Percentiles rank a stretch among this genome's conserved stretches.
Conservation (phyloP, 2,797 vertebrate species). For the Megalops cyprinoides region DNA sequence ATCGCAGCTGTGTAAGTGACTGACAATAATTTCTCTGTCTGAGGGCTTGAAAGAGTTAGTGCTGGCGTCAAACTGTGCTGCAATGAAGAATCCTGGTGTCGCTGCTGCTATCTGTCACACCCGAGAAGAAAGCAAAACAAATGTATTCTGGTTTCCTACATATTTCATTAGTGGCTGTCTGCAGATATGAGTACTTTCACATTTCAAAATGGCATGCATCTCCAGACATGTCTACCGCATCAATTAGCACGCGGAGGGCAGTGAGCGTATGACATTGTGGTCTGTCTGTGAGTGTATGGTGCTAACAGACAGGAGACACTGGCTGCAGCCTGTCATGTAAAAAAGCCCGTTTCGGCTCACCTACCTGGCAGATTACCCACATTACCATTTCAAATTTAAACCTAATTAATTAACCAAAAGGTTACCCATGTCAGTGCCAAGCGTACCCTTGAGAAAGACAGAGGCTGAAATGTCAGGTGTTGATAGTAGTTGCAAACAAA, state of each 20-base stretch:
- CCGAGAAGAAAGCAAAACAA: conserved; percentile 32
- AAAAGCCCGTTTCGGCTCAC: not conserved
- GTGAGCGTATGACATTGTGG: not conserved
- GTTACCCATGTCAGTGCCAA: not conserved
- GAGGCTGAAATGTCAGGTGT: not conserved
- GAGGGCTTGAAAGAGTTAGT: conserved; percentile 28
- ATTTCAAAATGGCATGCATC: not conserved
- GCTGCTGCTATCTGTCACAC: conserved; percentile 16
- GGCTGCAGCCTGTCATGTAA: conserved; percentile 4
- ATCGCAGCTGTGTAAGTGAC: conserved; percentile 26
- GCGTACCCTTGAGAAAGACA: not conserved
- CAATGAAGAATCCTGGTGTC: not conserved
- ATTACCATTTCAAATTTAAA: not conserved
- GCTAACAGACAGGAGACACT: not conserved
- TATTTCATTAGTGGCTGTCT: conserved; percentile 4
- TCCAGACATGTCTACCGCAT: not conserved
- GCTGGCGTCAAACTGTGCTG: conserved; percentile 13
- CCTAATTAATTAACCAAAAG: conserved; percentile 17
- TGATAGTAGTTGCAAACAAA: not conserved
- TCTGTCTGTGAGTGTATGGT: not conserved
- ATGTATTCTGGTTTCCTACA: conserved; percentile 20
- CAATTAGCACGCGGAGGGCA: conserved; percentile 17
- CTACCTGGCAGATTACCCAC: conserved; percentile 2
- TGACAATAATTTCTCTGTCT: conserved; percentile 31
- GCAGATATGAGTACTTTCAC: not conserved